phyloP scores from a whole-genome alignment of 2,113 vertebrate species.

The Tetraodon nigroviridis region DNA sequence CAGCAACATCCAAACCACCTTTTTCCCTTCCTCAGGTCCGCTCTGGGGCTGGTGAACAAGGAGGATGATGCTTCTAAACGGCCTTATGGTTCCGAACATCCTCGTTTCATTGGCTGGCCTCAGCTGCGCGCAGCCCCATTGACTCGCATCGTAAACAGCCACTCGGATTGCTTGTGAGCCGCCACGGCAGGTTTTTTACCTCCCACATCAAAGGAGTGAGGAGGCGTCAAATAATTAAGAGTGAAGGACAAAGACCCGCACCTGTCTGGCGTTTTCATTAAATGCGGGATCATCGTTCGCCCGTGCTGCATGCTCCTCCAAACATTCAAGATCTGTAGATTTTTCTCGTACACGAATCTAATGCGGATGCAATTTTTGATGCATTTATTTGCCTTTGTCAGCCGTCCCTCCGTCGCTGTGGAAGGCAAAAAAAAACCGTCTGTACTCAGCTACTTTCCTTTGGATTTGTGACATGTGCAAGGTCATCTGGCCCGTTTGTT shows the following conservation, averaged over 20 bases:
- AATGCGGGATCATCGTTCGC: conserved; percentile 38
- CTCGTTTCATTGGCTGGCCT: conserved; percentile 70
- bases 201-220: conserved; percentile 33
- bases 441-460: conserved; percentile 19
- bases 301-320: not conserved
- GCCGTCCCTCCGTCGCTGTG: no score
- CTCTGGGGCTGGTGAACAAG: conserved; percentile 36
- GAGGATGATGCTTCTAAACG: conserved; percentile 47
- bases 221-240: conserved; percentile 62
- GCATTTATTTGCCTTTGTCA: not conserved
- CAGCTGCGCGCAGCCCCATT: conserved; percentile 62
- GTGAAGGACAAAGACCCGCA: conserved; percentile 43
- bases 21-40: conserved; percentile 24
- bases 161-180: conserved; percentile 36
- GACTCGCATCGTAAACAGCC: conserved; percentile 37
- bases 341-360: not conserved
- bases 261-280: conserved; percentile 57
- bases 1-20: conserved; percentile 8
- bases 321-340: conserved; percentile 26
- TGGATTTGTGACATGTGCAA: conserved; percentile 36
- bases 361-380: not conserved
- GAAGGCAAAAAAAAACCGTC: conserved; percentile 2
- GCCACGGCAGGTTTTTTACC: conserved; percentile 51
- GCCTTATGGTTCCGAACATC: conserved; percentile 41
- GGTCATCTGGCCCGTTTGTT: conserved; percentile 61